Conservation (phyloP, 64 coral and sea anemone species). For the Stichodactyla mertensii region DNA sequence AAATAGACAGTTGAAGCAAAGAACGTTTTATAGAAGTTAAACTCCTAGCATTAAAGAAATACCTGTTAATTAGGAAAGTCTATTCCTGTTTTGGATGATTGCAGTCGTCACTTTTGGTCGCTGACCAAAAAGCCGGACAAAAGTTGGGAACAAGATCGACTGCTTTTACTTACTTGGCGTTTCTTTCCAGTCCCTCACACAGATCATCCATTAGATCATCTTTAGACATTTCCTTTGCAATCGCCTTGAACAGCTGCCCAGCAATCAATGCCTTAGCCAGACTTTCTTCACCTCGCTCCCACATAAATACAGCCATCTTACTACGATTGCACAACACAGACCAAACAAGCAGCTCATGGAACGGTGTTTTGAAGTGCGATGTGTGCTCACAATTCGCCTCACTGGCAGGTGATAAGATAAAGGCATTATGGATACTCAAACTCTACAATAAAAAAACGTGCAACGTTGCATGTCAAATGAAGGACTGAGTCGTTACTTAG, state of each 20-base stretch:
- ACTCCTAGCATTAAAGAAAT: too few species aligned
- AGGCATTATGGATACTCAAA: background rate
- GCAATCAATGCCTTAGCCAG: conserved; percentile 35
- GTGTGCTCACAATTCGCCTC: background rate
- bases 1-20: too few species aligned
- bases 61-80: too few species aligned
- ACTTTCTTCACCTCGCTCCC: conserved; percentile 38
- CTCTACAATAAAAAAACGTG: background rate
- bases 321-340: conserved; percentile 31
- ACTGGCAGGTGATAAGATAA: background rate
- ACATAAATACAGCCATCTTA: conserved; percentile 36
- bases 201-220: conserved; percentile 5
- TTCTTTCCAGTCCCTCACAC: background rate
- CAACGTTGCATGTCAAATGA: too few species aligned
- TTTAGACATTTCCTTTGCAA: conserved; percentile 24
- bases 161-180: conserved; percentile 4
- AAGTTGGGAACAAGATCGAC: too few species aligned
- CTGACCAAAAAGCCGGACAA: background rate
- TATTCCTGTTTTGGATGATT: too few species aligned
- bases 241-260: conserved; percentile 22
- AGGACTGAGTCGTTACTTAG: too few species aligned
- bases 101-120: too few species aligned
- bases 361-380: conserved; percentile 22
- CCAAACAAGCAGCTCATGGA: conserved; percentile 35
- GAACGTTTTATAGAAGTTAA: too few species aligned